phyloP scores from a whole-genome alignment of 2,888 invertebrate species.

The Liodrosophila aerea region DNA sequence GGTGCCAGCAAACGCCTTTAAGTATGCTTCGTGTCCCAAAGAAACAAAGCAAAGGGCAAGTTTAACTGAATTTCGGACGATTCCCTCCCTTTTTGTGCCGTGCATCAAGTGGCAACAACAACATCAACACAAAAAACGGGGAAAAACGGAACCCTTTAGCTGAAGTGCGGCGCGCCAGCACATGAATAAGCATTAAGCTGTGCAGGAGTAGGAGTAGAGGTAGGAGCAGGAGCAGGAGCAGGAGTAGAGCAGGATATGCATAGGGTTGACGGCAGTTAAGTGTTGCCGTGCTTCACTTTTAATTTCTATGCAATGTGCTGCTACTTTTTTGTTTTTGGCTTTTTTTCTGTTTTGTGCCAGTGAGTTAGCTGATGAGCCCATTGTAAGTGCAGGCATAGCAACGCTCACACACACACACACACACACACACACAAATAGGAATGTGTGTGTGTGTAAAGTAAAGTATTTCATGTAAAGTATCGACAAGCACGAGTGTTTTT shows the following conservation, averaged over 20 bases:
- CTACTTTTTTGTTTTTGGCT: slow-evolving; percentile 20
- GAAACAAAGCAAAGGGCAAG: slow-evolving; percentile 67
- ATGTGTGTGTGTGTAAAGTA: no score
- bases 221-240: neutral
- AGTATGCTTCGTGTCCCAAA: slow-evolving; percentile 35
- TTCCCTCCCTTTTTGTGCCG: slow-evolving; percentile 1
- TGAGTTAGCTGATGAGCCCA: slow-evolving; percentile 64
- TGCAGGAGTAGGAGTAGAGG: neutral
- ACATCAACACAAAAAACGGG: slow-evolving; percentile 12
- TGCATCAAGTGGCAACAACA: slow-evolving; percentile 44
- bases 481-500: no score
- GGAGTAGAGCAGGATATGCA: slow-evolving; percentile 1
- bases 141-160: slow-evolving; percentile 13
- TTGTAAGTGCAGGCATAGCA: slow-evolving; percentile 38
- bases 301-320: slow-evolving; percentile 51
- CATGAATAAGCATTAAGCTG: slow-evolving; percentile 9
- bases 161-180: slow-evolving; percentile 40
- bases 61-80: slow-evolving; percentile 58
- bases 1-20: slow-evolving; percentile 51
- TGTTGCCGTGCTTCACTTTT: slow-evolving; percentile 59
- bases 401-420: neutral
- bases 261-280: slow-evolving; percentile 38
- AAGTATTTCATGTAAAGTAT: no score
- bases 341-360: slow-evolving; percentile 26
- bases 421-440: neutral